Evolutionary conservation across 2,888 invertebrate species (phyloP), one percentile per base, ranked within the genome.

Genomic region (Apamea monoglypha): DNA sequence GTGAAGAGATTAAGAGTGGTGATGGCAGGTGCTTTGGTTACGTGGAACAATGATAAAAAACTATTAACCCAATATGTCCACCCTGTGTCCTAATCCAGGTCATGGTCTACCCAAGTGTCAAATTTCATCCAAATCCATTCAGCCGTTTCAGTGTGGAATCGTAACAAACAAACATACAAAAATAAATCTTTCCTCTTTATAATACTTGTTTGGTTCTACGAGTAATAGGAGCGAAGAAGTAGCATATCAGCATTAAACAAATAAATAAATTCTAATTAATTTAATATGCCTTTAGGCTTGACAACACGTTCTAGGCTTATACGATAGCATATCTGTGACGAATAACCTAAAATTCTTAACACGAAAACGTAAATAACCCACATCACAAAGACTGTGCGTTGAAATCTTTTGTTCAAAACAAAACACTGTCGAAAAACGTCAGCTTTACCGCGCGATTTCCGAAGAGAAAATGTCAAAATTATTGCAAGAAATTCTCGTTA

Each of bases 401-500:
- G 50, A 72, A 56, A 12, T 81, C 81, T 80, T 80, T 80, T 64
- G 64, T 47, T 40, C 16, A 16, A 12, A 44, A 63, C 40, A 71
- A 32, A 70, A 80, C 29, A 40, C 16, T 44, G 32, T 1, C 25
- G 14, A 82, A 82, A 82, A 64, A 29, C n/a, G 5, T 53, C 44
- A 61, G n/a, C 16, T 36, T 18, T 7, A n/a, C 29, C 68, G 29
- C 16, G 36, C 18, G 50, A 29, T 59, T 25, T 36, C 8, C 1
- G 16, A 63, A 80, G 71, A 75, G 71, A 75, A 80, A 73, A 83
- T 74, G 29, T 18, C 56, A 44, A 77, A 81, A 71, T 53, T 5
- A 74, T 72, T 71, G 50, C 61, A 64, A 61, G 70, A 70, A 72
- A 61, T 61, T 80, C 72, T 69, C 14, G n/a, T 61, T 73, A 61